phyloP scores from a whole-genome alignment of 2,888 invertebrate genomes.

The Drosophila subsilvestris region DNA sequence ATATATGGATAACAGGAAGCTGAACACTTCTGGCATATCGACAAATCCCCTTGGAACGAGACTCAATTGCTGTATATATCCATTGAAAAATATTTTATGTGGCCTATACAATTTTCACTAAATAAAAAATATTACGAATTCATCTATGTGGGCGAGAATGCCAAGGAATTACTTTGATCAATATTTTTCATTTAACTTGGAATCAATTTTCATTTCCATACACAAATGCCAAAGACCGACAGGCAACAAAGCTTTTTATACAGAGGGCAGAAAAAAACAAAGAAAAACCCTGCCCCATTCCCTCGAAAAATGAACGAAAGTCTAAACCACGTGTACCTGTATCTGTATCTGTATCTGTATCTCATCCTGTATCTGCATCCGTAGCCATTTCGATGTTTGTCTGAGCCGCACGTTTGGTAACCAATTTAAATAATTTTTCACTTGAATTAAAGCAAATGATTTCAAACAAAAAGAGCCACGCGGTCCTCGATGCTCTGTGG shows the following conservation, averaged over 20 bases:
- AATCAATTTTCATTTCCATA: slow-evolving; percentile 73
- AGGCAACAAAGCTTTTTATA: slow-evolving; percentile 23
- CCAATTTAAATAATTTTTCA: slow-evolving; percentile 79
- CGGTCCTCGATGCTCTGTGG: slow-evolving; percentile 29
- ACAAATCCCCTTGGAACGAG: slow-evolving; percentile 20
- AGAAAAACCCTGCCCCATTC: slow-evolving; percentile 11
- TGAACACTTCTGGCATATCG: slow-evolving; percentile 18
- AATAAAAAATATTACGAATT: slow-evolving; percentile 42
- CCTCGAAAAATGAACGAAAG: slow-evolving; percentile 39
- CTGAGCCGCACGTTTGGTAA: slow-evolving; percentile 67
- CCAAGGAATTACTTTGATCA: slow-evolving; percentile 56
- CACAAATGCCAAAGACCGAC: slow-evolving; percentile 30
- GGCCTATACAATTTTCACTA: slow-evolving; percentile 24
- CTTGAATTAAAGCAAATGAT: slow-evolving; percentile 78
- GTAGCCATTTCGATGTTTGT: slow-evolving; percentile 15
- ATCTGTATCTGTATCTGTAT: slow-evolving; percentile 16
- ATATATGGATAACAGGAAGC: not conserved
- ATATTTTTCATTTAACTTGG: slow-evolving; percentile 54
- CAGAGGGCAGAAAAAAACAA: slow-evolving; percentile 23
- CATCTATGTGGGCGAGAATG: slow-evolving; percentile 21
- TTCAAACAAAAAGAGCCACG: slow-evolving; percentile 65
- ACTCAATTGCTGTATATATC: slow-evolving; percentile 12
- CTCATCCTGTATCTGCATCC: slow-evolving; percentile 22
- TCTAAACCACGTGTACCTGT: slow-evolving; percentile 20
- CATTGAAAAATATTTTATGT: slow-evolving; percentile 27